Evolutionary conservation across 1,140 invertebrate genomes (phyloP).

Genomic region (Tyrophagus putrescentiae): DNA sequence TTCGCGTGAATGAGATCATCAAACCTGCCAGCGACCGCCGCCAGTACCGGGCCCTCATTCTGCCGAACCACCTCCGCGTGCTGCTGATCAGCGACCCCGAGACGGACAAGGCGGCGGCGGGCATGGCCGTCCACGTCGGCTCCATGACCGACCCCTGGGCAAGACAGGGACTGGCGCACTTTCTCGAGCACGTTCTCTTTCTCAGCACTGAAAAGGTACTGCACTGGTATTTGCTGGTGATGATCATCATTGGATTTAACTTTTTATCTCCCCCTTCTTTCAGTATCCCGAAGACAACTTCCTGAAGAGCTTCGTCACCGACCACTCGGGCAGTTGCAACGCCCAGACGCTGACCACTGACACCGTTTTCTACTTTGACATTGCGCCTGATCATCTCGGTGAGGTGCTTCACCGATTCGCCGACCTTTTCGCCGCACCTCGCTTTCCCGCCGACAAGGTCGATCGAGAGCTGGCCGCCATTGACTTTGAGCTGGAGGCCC

Average conservation of each 20-base stretch:
- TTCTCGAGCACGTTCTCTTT: constrained; percentile 46
- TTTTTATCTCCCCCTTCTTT: constrained; percentile 17
- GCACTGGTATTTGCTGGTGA: no score
- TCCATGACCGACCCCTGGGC: constrained; percentile 57
- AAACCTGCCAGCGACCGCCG: constrained; percentile 65
- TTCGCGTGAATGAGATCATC: constrained; percentile 42
- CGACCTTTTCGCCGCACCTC: not conserved
- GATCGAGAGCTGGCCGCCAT: constrained; percentile 88
- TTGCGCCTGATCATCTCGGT: constrained; percentile 60
- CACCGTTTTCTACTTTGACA: constrained; percentile 87
- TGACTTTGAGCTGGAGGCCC: constrained; percentile 89
- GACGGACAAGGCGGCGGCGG: constrained; percentile 84
- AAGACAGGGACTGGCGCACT: constrained; percentile 41
- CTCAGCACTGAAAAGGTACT: constrained; percentile 44
- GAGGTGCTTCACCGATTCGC: constrained; percentile 63
- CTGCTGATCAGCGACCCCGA: constrained; percentile 72
- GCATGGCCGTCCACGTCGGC: constrained; percentile 44
- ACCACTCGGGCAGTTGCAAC: constrained; percentile 76
- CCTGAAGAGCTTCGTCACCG: constrained; percentile 70
- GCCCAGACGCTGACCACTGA: constrained; percentile 73
- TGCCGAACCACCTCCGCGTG: constrained; percentile 73
- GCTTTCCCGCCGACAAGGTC: constrained; percentile 58
- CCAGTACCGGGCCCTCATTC: constrained; percentile 59
- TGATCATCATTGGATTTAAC: not conserved
- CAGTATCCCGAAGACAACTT: constrained; percentile 82